These are phyloP conservation scores for Blera fallax DNA, from an alignment of 2,888 invertebrate genomes.

Conservation along the genomic window DNA sequence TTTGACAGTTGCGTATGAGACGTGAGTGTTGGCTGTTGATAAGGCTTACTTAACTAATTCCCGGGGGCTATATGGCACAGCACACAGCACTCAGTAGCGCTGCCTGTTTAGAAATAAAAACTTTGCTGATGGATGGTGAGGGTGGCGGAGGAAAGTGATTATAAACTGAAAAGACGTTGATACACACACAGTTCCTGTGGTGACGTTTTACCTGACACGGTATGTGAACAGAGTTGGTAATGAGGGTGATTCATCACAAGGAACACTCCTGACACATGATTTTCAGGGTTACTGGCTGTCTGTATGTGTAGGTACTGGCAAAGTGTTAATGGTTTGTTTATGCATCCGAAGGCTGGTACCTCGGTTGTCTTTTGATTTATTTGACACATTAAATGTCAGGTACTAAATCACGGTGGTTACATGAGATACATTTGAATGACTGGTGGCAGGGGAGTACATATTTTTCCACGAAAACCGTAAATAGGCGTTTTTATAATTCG, in stretches of 20 bases:
- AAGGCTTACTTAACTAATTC: constrained; percentile 44
- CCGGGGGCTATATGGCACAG: neutral
- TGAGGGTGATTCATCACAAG: constrained; percentile 53
- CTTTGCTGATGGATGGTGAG: neutral
- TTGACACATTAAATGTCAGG: constrained; percentile 1
- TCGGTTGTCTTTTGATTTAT: constrained; percentile 25
- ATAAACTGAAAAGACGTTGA: neutral
- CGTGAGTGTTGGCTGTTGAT: constrained; percentile 58
- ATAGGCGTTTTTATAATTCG: no score
- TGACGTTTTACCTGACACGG: constrained; percentile 34
- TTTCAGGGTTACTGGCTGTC: neutral
- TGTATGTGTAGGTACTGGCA: neutral
- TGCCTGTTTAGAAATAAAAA: constrained; percentile 15
- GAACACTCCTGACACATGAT: constrained; percentile 5
- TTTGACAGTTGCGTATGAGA: constrained; percentile 62
- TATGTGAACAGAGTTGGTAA: constrained; percentile 40
- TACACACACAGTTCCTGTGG: constrained; percentile 2
- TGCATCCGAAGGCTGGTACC: constrained; percentile 18
- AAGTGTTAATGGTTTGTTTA: constrained; percentile 54
- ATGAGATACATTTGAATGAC: neutral
- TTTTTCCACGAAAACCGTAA: no score
- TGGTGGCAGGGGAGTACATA: neutral
- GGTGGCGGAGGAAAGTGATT: neutral
- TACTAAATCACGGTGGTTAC: neutral
- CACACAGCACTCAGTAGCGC: neutral